phyloP scores from a whole-genome alignment of 2,113 vertebrate genomes.

The Amphiprion percula region DNA sequence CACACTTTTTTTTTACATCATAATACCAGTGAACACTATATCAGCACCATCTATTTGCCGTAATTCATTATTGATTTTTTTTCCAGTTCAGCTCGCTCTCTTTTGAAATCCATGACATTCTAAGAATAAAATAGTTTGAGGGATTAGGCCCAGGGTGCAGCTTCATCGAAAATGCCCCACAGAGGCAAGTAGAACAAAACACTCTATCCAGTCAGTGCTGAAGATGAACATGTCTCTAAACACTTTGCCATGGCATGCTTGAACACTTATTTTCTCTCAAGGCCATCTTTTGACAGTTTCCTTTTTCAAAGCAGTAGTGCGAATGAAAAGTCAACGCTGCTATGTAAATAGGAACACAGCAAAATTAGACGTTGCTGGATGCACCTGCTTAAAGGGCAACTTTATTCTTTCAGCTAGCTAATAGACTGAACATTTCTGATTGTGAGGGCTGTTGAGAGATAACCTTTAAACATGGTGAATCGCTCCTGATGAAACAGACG shows the following conservation, averaged over 20 bases:
- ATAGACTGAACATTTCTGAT: constrained; percentile 66
- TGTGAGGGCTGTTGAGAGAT: constrained; percentile 70
- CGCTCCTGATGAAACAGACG: constrained; percentile 46
- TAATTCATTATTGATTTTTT: constrained; percentile 74
- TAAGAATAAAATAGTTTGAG: constrained; percentile 65
- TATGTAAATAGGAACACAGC: constrained; percentile 63
- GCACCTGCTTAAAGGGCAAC: constrained; percentile 75
- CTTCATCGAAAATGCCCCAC: constrained; percentile 58
- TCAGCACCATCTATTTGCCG: constrained; percentile 14
- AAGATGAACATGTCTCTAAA: constrained; percentile 44
- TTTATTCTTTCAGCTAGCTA: constrained; percentile 63
- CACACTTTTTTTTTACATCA: constrained; percentile 1
- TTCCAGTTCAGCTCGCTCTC: constrained; percentile 42
- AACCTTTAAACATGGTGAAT: constrained; percentile 72
- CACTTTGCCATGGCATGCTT: constrained; percentile 13
- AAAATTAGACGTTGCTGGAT: constrained; percentile 64
- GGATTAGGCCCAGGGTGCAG: constrained; percentile 59
- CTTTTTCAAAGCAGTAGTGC: constrained; percentile 33
- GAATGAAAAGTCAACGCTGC: constrained; percentile 49
- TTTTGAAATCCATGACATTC: constrained; percentile 74
- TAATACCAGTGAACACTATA: constrained; percentile 14
- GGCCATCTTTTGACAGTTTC: constrained; percentile 54
- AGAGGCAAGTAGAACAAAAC: constrained; percentile 52
- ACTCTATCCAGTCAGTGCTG: constrained; percentile 11
- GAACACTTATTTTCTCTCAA: constrained; percentile 45